These are phyloP conservation scores for Apodemus agrarius DNA, from an alignment of 2,797 vertebrate genomes.

Conservation along the genomic window DNA sequence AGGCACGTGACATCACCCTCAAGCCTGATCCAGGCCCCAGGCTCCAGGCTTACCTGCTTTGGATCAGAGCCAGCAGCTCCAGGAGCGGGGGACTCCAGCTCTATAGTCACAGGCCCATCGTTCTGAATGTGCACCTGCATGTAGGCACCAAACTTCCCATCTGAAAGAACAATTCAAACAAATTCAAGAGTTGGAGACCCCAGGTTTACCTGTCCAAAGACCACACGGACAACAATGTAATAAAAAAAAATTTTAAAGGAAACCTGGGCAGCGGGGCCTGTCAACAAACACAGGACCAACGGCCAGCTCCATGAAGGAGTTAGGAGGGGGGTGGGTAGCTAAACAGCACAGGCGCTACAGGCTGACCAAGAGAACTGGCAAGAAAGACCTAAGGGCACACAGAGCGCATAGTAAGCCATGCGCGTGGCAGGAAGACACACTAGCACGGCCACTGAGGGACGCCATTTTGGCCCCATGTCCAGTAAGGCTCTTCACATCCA, in stretches of 20 bases:
- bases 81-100: constrained; percentile 91
- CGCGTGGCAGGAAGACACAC: background rate
- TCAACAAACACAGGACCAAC: background rate
- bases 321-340: background rate
- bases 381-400: background rate
- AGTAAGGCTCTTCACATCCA: background rate
- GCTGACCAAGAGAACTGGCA: background rate
- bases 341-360: background rate
- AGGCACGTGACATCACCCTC: background rate
- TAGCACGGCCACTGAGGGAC: background rate
- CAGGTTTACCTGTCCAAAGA: background rate
- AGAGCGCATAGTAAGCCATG: no score
- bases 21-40: background rate
- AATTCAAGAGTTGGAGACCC: background rate
- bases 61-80: constrained; percentile 88
- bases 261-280: background rate
- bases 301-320: background rate
- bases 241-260: background rate
- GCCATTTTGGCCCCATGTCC: background rate
- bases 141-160: constrained; percentile 95
- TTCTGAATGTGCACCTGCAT: constrained; percentile 99
- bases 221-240: background rate
- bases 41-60: constrained; percentile 90
- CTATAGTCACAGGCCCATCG: constrained; percentile 96
- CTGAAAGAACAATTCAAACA: constrained; percentile 84